Base-by-base conservation (phyloP, 2,113 vertebrate species). In the Mugil cephalus region DNA sequence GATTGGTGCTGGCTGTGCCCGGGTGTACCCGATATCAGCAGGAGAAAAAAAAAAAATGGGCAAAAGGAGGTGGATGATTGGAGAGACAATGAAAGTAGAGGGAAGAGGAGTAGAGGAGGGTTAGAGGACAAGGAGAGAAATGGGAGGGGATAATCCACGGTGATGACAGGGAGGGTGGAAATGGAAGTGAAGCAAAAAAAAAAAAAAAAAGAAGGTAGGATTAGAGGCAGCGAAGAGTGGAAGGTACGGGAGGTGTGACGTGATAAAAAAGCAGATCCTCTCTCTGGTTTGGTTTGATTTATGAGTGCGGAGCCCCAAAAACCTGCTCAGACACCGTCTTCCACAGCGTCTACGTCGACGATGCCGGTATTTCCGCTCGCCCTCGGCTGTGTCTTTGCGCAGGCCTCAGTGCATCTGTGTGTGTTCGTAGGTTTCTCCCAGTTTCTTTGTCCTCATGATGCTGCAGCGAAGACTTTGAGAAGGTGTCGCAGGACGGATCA, bases 361-460 rank as follows among this genome's bases (percentile, higher is more conserved):
- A 82, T 87, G 83, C 80, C 50, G 70, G 75, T 87, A 82, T 88
- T 86, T 86, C 80, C 84, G 75, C 55, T 77, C 70, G 81, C 70
- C 61, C 67, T 15, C 62, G 51, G 46, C 53, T 40, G 62, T 79
- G 79, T 60, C 19, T 35, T 79, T n/a, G n/a, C n/a, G 54, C 12
- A 19, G 50, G 24, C 21, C 30, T 11, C 51, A 69, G 59, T 68
- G 45, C 62, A 60, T 67, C 35, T 63, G 53, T 55, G 35, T 68
- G 66, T 51, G n/a, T 58, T 48, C 74, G 19, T 47, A 48, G 64
- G 45, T 66, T 78, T 80, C 55, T 63, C 42, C 48, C 46, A 72
- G 70, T 80, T 87, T 68, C 11, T 71, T 70, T 58, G 77, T 78
- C 79, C 72, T 77, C 65, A 69, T 87, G 88, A 79, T 55, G 69